These are phyloP conservation scores for Numida meleagris DNA, from an alignment of 2,113 vertebrate genomes.

Conservation along the genomic window DNA sequence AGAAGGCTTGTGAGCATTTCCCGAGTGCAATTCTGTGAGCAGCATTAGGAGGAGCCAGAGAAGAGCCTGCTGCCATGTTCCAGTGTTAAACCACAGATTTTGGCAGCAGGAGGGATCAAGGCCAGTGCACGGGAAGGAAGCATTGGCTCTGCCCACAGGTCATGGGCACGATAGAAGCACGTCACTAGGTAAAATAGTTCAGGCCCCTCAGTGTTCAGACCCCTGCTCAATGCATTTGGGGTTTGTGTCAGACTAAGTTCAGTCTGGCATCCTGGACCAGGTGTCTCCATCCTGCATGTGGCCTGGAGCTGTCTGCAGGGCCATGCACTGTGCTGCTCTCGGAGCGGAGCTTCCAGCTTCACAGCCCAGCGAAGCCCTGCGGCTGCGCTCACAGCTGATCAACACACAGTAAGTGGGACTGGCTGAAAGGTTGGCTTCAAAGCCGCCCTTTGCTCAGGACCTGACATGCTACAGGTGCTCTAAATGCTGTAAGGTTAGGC, in stretches of 20 bases:
- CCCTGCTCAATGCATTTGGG: neutral
- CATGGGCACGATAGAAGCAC: neutral
- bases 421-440: neutral
- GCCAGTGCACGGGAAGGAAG: neutral
- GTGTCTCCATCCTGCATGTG: neutral
- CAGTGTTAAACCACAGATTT: neutral
- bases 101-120: neutral
- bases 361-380: accelerated
- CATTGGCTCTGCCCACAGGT: neutral
- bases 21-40: neutral
- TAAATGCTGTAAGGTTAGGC: neutral
- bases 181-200: neutral
- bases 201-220: neutral
- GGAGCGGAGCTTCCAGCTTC: neutral
- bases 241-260: neutral
- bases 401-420: accelerated
- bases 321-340: neutral
- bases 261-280: neutral
- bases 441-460: neutral
- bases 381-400: accelerated
- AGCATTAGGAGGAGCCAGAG: neutral
- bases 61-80: neutral
- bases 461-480: accelerated
- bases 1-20: neutral
- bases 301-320: neutral